A percentile compares a stretch with the other conserved stretches of the same genome.
phyloP scores from a whole-genome alignment of 2,113 vertebrate genomes.

The Apteryx mantelli region DNA sequence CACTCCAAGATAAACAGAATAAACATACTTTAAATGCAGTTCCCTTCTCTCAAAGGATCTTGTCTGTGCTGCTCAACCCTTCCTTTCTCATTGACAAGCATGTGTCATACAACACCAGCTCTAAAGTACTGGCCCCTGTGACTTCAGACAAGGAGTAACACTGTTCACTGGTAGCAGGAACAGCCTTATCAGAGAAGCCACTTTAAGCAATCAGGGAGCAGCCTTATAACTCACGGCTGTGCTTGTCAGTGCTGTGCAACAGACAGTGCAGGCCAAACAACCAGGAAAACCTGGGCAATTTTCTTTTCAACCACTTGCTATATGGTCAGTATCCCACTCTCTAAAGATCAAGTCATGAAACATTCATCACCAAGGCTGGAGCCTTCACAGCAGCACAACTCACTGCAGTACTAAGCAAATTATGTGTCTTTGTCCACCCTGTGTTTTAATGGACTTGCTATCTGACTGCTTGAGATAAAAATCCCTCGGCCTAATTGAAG shows the following conservation, averaged over 20 bases:
- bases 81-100: not conserved
- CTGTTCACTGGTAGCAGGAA: not conserved
- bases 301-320: not conserved
- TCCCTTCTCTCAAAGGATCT: not conserved
- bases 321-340: not conserved
- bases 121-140: not conserved
- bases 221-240: not conserved
- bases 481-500: not conserved
- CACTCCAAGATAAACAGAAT: not conserved
- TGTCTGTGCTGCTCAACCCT: not conserved
- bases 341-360: not conserved
- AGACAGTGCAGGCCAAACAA: not conserved
- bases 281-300: not conserved
- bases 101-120: not conserved
- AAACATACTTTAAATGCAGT: not conserved
- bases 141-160: not conserved
- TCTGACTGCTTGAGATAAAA: conserved; percentile 24
- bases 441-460: conserved; percentile 38
- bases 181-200: not conserved
- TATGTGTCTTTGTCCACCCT: not conserved
- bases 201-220: not conserved
- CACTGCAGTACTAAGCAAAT: not conserved
- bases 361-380: not conserved
- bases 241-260: not conserved
- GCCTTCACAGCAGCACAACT: not conserved